These are phyloP conservation scores for Actinernus sp. DNA, from an alignment of 92 coral and sea anemone species.

Conservation along the genomic window DNA sequence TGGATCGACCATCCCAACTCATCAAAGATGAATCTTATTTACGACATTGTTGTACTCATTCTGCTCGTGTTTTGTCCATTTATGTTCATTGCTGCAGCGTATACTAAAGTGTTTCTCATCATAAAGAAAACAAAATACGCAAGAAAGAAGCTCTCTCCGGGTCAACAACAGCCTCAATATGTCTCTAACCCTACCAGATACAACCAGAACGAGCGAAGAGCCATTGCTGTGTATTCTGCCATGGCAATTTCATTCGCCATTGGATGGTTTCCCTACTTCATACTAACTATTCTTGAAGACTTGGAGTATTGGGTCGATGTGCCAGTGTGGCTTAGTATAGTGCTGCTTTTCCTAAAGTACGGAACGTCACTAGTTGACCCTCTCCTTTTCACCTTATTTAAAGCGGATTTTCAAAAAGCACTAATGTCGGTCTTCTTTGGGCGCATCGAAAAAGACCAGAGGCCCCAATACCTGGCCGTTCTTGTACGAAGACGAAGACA, in stretches of 20 bases:
- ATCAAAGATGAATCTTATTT: neutral
- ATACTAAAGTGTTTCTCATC: constrained; percentile 23
- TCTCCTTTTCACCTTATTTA: constrained; percentile 62
- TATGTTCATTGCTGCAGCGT: constrained; percentile 20
- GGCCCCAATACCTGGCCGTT: too few species aligned
- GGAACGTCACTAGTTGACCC: constrained; percentile 74
- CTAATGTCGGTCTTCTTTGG: constrained; percentile 11
- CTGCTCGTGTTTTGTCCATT: constrained; percentile 47
- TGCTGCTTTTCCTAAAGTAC: constrained; percentile 53
- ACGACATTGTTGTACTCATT: constrained; percentile 20
- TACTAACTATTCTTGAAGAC: constrained; percentile 59
- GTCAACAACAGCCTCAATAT: neutral
- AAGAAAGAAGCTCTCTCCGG: constrained; percentile 1
- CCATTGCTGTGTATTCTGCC: constrained; percentile 32
- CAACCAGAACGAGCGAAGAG: constrained; percentile 40
- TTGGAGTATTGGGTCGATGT: constrained; percentile 8
- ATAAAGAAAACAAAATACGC: neutral
- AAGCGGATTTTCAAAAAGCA: constrained; percentile 69
- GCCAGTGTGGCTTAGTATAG: constrained; percentile 52
- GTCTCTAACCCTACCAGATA: constrained; percentile 11
- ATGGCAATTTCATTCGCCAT: constrained; percentile 56
- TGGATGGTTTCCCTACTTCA: constrained; percentile 83
- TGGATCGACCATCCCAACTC: constrained; percentile 16
- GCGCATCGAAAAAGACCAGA: too few species aligned
- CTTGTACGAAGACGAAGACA: too few species aligned